A percentile compares a stretch with the other conserved stretches of the same genome.
phyloP scores from a whole-genome alignment of 2,888 invertebrate genomes.

The Acleris emargana region DNA sequence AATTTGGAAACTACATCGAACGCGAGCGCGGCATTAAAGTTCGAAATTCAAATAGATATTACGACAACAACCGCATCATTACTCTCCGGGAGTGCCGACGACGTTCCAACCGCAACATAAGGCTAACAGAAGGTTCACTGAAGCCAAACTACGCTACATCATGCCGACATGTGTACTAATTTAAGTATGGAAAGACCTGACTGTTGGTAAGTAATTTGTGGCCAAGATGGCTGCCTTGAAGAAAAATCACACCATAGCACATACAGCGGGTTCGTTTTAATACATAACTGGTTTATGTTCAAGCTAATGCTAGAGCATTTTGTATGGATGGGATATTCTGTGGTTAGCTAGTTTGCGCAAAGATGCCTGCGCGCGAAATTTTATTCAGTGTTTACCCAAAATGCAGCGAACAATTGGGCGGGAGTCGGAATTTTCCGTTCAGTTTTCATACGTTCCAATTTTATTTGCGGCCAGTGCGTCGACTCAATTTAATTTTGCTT shows the following conservation, averaged over 20 bases:
- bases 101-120: conserved; percentile 15
- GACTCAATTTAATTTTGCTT: neutral
- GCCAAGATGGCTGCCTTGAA: conserved; percentile 3
- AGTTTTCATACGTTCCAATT: conserved; percentile 23
- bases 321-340: neutral
- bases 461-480: conserved; percentile 9
- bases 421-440: conserved; percentile 16
- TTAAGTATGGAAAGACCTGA: neutral
- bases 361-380: conserved; percentile 15
- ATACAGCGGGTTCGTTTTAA: conserved; percentile 4
- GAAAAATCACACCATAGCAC: neutral
- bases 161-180: neutral
- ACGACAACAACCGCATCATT: conserved; percentile 36
- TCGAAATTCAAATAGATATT: conserved; percentile 37
- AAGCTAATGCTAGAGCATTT: neutral
- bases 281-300: neutral
- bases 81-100: conserved; percentile 32
- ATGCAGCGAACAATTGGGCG: conserved; percentile 25
- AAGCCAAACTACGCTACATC: neutral
- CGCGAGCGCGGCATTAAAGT: conserved; percentile 27
- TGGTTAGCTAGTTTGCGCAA: conserved; percentile 25
- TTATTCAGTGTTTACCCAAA: conserved; percentile 34
- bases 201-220: conserved; percentile 7
- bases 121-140: conserved; percentile 12
- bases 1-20: conserved; percentile 31